Percentiles rank a stretch among this genome's conserved stretches.
These are phyloP conservation scores for Sula dactylatra DNA, from an alignment of 2,113 vertebrate genomes.

Conservation along the genomic window DNA sequence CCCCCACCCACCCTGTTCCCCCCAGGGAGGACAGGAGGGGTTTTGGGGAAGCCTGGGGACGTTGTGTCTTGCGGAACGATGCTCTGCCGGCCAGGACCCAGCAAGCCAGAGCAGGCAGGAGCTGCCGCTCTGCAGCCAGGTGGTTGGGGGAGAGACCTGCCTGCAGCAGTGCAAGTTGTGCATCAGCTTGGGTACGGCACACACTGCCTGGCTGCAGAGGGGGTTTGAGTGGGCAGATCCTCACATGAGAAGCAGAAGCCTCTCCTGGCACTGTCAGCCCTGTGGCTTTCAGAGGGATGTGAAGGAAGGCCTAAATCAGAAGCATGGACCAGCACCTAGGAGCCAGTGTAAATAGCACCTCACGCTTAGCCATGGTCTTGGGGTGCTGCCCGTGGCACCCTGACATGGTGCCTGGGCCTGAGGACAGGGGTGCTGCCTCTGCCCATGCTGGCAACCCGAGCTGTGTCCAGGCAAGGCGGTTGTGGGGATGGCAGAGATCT, in stretches of 20 bases:
- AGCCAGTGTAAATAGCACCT: fast-evolving
- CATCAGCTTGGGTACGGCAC: fast-evolving
- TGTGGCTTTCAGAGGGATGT: not conserved
- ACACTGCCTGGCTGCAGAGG: not conserved
- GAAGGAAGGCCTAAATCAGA: not conserved
- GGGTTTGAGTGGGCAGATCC: not conserved
- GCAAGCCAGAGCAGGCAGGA: not conserved
- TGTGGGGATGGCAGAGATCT: not conserved
- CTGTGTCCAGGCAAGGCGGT: fast-evolving
- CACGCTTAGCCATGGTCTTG: not conserved
- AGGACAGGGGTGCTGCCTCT: not conserved
- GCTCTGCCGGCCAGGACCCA: not conserved
- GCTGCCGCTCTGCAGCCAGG: not conserved
- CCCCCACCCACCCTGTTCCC: not conserved
- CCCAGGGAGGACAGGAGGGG: not conserved
- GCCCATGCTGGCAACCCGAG: not conserved
- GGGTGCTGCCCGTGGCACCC: not conserved
- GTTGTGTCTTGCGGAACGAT: not conserved
- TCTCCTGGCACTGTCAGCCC: not conserved
- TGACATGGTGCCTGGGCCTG: not conserved
- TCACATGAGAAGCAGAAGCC: not conserved
- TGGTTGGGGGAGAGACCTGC: not conserved
- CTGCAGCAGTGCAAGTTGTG: fast-evolving
- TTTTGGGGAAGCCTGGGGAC: not conserved
- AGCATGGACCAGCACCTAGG: not conserved